A percentile compares a stretch with the other conserved stretches of the same genome.
phyloP scores from a whole-genome alignment of 2,113 vertebrate species.

The Daboia siamensis region DNA sequence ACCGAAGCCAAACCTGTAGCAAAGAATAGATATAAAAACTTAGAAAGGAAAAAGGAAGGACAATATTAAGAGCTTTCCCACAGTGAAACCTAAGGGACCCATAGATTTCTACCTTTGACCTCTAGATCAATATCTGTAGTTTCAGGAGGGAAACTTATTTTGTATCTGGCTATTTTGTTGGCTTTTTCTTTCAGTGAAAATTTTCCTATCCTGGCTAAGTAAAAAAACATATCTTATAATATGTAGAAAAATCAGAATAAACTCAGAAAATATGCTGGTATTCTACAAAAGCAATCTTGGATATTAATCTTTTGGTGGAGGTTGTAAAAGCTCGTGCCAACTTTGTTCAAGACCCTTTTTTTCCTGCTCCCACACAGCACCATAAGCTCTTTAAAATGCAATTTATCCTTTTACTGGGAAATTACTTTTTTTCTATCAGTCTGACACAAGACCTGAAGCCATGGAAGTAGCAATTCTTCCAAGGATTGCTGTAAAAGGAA shows the following conservation, averaged over 20 bases:
- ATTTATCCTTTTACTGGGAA: not conserved
- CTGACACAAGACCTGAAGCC: not conserved
- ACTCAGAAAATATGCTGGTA: not conserved
- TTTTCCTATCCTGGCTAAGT: not conserved
- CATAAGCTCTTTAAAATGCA: not conserved
- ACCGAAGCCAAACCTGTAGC: not conserved
- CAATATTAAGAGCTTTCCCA: not conserved
- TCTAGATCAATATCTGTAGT: constrained; percentile 1
- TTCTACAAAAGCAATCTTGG: not conserved
- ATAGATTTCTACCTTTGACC: not conserved
- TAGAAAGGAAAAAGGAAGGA: not conserved
- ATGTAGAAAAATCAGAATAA: not conserved
- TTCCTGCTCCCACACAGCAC: not conserved
- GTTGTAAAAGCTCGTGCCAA: not conserved
- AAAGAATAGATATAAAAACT: not conserved
- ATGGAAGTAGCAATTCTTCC: not conserved
- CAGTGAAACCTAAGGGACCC: not conserved
- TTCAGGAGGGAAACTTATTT: not conserved
- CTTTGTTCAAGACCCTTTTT: not conserved
- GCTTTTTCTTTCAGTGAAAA: not conserved
- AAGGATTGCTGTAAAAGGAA: not conserved
- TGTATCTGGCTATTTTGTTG: not conserved
- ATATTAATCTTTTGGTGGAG: not conserved
- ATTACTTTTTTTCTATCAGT: not conserved
- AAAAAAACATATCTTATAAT: not conserved